Conservation (phyloP, 1,140 invertebrate genomes). For the Pararge aegeria region DNA sequence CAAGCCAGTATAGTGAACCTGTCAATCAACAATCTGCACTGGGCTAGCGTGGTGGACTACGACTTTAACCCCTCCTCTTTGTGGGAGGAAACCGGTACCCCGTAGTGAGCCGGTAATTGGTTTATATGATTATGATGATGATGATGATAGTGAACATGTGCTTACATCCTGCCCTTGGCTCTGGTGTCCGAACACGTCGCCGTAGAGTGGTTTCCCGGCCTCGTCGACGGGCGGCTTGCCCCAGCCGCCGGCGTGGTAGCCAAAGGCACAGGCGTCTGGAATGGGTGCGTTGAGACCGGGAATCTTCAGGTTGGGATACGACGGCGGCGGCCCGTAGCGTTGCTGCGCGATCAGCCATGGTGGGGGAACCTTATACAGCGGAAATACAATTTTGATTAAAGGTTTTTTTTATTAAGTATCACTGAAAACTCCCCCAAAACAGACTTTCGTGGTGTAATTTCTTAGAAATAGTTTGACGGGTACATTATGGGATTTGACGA, state of each 20-base stretch:
- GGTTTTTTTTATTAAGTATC: too few species aligned
- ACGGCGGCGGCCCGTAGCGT: slow-evolving; percentile 98
- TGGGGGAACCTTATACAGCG: slow-evolving; percentile 86
- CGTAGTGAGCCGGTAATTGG: too few species aligned
- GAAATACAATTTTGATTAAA: background rate
- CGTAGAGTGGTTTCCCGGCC: slow-evolving; percentile 97
- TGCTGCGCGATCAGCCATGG: slow-evolving; percentile 99
- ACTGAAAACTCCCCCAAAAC: too few species aligned
- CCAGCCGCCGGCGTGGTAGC: slow-evolving; percentile 99
- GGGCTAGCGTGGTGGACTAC: too few species aligned
- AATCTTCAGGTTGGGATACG: slow-evolving; percentile 99
- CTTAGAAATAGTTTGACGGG: too few species aligned
- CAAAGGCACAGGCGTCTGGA: slow-evolving; percentile 98
- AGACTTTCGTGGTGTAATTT: too few species aligned
- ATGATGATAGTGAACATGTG: background rate
- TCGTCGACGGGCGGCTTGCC: slow-evolving; percentile 99
- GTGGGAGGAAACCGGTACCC: too few species aligned
- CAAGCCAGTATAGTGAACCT: too few species aligned
- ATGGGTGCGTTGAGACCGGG: slow-evolving; percentile 96
- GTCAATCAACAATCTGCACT: too few species aligned
- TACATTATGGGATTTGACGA: too few species aligned
- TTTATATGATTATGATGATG: too few species aligned
- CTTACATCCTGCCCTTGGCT: slow-evolving; percentile 82
- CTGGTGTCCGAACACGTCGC: slow-evolving; percentile 97
- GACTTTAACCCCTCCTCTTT: too few species aligned